Percentiles rank a stretch among this genome's conserved stretches.
phyloP scores from a whole-genome alignment of 1,140 invertebrate genomes.

The Gryon sp. region DNA sequence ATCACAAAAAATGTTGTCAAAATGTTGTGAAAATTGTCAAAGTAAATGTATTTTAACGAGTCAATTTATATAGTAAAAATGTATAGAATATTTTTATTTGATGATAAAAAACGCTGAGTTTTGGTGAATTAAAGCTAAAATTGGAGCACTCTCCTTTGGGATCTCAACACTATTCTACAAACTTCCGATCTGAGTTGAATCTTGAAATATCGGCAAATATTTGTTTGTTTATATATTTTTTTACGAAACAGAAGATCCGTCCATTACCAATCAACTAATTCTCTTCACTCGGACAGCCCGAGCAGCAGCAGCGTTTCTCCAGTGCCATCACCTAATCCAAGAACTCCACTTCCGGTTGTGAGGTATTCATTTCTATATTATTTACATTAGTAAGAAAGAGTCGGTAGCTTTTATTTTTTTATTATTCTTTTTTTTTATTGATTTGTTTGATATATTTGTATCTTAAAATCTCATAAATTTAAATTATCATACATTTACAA shows the following conservation, averaged over 20 bases:
- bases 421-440: constrained; percentile 2
- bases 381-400: no score
- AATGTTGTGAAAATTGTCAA: no score
- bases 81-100: no score
- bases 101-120: background rate
- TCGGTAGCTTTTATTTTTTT: no score
- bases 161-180: constrained; percentile 30
- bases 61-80: no score
- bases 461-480: no score
- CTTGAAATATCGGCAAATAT: constrained; percentile 25
- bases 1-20: no score
- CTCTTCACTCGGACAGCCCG: constrained; percentile 90
- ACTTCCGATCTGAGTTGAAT: constrained; percentile 30
- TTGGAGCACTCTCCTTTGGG: constrained; percentile 22
- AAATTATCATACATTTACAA: no score
- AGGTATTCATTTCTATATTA: no score
- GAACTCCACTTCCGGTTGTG: constrained; percentile 82
- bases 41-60: no score
- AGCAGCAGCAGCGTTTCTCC: constrained; percentile 91
- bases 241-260: constrained; percentile 82
- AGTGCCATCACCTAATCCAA: constrained; percentile 89
- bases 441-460: no score
- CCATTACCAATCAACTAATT: constrained; percentile 91
- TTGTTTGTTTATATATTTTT: constrained; percentile 62
- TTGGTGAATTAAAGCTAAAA: constrained; percentile 30